Percentiles rank a stretch among this genome's conserved stretches.
Conservation (phyloP, 2,888 invertebrate species). For the Phania funesta region DNA sequence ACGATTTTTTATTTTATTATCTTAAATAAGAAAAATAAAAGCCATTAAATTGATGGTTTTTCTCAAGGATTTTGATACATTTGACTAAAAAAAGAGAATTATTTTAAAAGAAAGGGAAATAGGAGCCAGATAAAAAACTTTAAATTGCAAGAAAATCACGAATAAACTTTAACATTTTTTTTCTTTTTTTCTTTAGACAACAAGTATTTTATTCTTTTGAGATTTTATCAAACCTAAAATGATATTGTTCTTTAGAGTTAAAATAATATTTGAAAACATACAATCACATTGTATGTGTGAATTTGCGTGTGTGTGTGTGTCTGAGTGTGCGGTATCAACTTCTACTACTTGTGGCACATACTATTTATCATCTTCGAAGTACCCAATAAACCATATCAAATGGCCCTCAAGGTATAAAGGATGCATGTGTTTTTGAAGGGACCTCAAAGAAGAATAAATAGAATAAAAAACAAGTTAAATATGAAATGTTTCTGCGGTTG, state of each 20-base stretch:
- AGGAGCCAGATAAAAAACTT: constrained; percentile 4
- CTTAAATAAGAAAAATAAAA: constrained; percentile 32
- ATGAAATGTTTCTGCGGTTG: not conserved
- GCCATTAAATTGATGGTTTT: constrained; percentile 60
- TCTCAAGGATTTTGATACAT: constrained; percentile 47
- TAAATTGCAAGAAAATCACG: constrained; percentile 35
- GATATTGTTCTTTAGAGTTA: no score
- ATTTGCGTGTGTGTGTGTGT: no score
- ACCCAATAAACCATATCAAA: constrained; percentile 63
- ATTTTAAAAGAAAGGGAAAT: not conserved
- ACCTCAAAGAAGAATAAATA: not conserved
- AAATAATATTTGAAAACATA: constrained; percentile 33
- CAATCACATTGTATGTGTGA: no score
- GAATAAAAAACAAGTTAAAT: constrained; percentile 15
- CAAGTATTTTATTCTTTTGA: constrained; percentile 47
- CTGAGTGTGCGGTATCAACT: constrained; percentile 24
- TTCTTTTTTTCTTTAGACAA: no score
- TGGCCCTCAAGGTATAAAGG: constrained; percentile 62
- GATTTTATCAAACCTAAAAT: constrained; percentile 47
- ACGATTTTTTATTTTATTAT: constrained; percentile 24
- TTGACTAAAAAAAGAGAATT: not conserved
- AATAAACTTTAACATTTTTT: constrained; percentile 29
- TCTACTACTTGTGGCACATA: constrained; percentile 51
- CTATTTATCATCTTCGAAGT: constrained; percentile 64
- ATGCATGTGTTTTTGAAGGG: not conserved